Evolutionary conservation across 1,140 invertebrate species (phyloP).

Genomic region (Berghia stephanieae): DNA sequence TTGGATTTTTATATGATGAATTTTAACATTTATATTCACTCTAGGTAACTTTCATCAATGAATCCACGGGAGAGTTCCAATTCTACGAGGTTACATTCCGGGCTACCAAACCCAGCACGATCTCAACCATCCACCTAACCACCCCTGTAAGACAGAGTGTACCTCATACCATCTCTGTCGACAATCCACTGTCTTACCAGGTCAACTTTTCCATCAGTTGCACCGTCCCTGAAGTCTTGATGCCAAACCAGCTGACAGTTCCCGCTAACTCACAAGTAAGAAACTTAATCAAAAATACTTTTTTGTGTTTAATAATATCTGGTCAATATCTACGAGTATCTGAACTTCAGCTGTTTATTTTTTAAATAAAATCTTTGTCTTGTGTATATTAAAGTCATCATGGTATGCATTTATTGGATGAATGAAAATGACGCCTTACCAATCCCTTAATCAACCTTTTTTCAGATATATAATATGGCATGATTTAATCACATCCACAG

Average conservation of each 20-base stretch:
- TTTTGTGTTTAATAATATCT: too few relatives aligned
- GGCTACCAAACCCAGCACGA: slow-evolving; percentile 58
- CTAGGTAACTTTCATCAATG: slow-evolving; percentile 65
- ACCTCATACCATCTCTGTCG: slow-evolving; percentile 56
- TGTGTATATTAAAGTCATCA: too few relatives aligned
- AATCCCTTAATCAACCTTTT: too few relatives aligned
- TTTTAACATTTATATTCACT: slow-evolving; percentile 22
- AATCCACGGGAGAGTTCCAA: slow-evolving; percentile 63
- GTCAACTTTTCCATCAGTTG: slow-evolving; percentile 56
- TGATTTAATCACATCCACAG: slow-evolving; percentile 43
- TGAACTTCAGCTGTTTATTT: too few relatives aligned
- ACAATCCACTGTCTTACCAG: slow-evolving; percentile 61
- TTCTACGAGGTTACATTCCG: slow-evolving; percentile 64
- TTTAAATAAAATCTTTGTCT: too few relatives aligned
- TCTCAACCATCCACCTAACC: slow-evolving; percentile 57
- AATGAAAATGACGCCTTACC: too few relatives aligned
- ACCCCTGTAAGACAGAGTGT: slow-evolving; percentile 64
- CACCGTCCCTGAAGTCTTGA: slow-evolving; percentile 58
- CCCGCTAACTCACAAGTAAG: slow-evolving; percentile 60
- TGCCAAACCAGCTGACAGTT: slow-evolving; percentile 58
- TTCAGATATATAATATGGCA: background rate
- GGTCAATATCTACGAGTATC: too few relatives aligned
- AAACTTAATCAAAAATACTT: too few relatives aligned
- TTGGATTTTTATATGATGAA: background rate
- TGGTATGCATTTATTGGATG: too few relatives aligned